Conservation (phyloP, 2,113 vertebrate species). For the Oreochromis tanganicae region DNA sequence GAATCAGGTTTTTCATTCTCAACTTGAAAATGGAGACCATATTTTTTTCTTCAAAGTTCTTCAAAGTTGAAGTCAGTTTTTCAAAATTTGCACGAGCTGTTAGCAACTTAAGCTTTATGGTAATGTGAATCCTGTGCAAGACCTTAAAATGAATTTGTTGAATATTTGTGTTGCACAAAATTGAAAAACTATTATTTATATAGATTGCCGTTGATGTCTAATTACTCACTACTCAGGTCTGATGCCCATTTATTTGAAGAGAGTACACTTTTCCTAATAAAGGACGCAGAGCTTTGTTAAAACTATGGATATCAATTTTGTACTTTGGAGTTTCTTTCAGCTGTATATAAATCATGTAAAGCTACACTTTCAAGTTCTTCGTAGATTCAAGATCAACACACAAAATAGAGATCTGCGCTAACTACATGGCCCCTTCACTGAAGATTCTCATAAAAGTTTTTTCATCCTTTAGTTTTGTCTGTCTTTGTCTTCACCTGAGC, state of each 20-base stretch:
- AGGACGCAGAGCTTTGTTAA: neutral
- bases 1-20: neutral
- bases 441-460: neutral
- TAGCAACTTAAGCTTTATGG: neutral
- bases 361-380: neutral
- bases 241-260: neutral
- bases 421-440: neutral
- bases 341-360: neutral
- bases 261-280: neutral
- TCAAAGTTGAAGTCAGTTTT: neutral
- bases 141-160: neutral
- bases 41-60: neutral
- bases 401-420: neutral
- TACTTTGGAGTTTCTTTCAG: neutral
- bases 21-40: neutral
- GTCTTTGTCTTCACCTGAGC: neutral
- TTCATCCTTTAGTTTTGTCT: neutral
- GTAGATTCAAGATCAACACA: neutral
- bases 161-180: neutral
- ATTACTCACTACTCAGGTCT: neutral
- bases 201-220: neutral
- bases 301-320: neutral
- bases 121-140: neutral
- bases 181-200: neutral
- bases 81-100: neutral